Base-by-base conservation (phyloP, 2,113 vertebrate species). In the Lophius piscatorius region DNA sequence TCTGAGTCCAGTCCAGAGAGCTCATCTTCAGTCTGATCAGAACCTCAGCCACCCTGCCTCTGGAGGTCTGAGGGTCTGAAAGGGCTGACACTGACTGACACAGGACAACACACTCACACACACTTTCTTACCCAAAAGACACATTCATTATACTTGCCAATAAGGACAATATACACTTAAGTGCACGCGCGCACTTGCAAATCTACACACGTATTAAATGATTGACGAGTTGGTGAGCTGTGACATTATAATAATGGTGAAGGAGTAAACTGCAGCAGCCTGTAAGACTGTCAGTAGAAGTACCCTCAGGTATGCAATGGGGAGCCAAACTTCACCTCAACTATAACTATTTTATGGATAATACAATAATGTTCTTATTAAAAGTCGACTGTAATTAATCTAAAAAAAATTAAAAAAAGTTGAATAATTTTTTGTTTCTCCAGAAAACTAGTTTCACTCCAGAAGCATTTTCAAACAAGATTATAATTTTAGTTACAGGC, bases 181-280 rank as follows among this genome's bases (percentile, higher is more conserved):
- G 29, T 10, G 29, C 29, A 22, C 46, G 60, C n/a, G 36, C 18
- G 39, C 39, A 39, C 9, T 16, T 16, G 22, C 34, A 59, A 4
- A 0, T 26, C 35, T 22, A n/a, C 51, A 63, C 52, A 64, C 59
- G 66, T 63, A 44, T 46, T 46, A 61, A 21, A 18, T 77, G 83
- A 85, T 12, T 80, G 85, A 84, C 79, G 76, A 34, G 59, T 40
- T 51, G 58, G 20, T 84, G 79, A 78, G 70, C 63, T 76, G 79
- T 70, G 60, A 84, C 85, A 60, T 80, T 84, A 78, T 89, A 89
- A 89, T 89, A 51, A 34, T 13, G 4, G 59, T 45, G 59, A 55
- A 39, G 59, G 31, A 52, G 65, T 76, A 83, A 83, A 86, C 76
- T 81, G 33, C 8, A 49, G 34, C 63, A 79, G 55, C 34, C 65